Evolutionary conservation across 2,797 vertebrate genomes (phyloP).

Genomic region (Ctenochaetus hawaiiensis): DNA sequence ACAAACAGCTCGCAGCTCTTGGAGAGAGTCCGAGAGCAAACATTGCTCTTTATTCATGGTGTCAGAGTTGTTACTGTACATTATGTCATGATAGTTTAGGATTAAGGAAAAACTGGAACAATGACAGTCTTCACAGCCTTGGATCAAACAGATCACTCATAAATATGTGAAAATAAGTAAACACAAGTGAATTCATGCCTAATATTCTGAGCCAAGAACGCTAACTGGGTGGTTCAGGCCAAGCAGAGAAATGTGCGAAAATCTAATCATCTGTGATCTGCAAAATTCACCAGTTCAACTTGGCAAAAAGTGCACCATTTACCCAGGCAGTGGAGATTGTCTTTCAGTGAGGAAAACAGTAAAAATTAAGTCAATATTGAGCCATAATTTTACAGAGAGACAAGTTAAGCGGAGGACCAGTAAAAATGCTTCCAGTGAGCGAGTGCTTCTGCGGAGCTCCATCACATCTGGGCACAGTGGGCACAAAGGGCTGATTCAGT

Average conservation of each 20-base stretch:
- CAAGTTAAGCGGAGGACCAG: conserved; percentile 68
- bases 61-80: conserved; percentile 40
- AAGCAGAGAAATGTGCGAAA: conserved; percentile 21
- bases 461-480: conserved; percentile 78
- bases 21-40: conserved; percentile 52
- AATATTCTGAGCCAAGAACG: conserved; percentile 34
- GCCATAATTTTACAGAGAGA: conserved; percentile 68
- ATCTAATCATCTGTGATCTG: conserved; percentile 14
- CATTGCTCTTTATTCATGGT: conserved; percentile 47
- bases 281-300: conserved; percentile 43
- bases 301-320: conserved; percentile 49
- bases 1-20: conserved; percentile 2
- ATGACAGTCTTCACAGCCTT: conserved; percentile 37
- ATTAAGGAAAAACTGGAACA: conserved; percentile 29
- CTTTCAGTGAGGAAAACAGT: conserved; percentile 76
- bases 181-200: conserved; percentile 18
- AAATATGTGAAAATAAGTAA: conserved; percentile 16
- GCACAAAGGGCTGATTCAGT: conserved; percentile 86
- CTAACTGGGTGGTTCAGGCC: conserved; percentile 54
- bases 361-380: conserved; percentile 81
- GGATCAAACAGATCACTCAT: conserved; percentile 21
- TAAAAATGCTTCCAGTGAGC: conserved; percentile 77
- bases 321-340: conserved; percentile 54
- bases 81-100: conserved; percentile 18
- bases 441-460: conserved; percentile 61